These are phyloP conservation scores for Aldabrachelys gigantea DNA, from an alignment of 2,113 vertebrate species.

Conservation along the genomic window DNA sequence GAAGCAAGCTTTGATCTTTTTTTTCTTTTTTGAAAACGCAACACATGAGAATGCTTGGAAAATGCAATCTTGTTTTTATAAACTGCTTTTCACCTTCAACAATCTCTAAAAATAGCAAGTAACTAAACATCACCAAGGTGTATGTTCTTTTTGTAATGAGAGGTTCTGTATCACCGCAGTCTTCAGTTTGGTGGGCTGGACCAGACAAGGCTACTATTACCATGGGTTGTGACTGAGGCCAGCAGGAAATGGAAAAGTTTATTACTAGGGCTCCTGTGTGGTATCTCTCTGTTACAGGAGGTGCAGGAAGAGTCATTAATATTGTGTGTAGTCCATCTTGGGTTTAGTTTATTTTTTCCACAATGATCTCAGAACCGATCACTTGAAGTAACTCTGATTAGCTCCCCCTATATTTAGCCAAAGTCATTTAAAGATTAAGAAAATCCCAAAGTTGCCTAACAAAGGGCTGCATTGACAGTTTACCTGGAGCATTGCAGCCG, in stretches of 20 bases:
- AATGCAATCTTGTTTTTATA: neutral
- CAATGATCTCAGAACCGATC: neutral
- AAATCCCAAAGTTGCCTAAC: neutral
- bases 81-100: neutral
- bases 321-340: neutral
- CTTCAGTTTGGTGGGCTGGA: neutral
- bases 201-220: neutral
- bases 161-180: neutral
- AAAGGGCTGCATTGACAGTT: neutral
- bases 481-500: neutral
- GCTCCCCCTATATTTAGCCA: neutral
- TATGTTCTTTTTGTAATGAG: neutral
- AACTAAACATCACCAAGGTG: neutral
- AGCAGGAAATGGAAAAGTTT: fast-evolving
- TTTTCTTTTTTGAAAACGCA: too few relatives aligned
- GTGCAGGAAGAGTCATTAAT: neutral
- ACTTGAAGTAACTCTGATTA: neutral
- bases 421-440: neutral
- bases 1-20: neutral
- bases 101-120: neutral
- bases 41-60: neutral
- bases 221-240: neutral
- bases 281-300: neutral
- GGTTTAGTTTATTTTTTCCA: neutral
- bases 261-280: fast-evolving